Conservation (phyloP, 2,888 invertebrate genomes). For the Latrodectus elegans region DNA sequence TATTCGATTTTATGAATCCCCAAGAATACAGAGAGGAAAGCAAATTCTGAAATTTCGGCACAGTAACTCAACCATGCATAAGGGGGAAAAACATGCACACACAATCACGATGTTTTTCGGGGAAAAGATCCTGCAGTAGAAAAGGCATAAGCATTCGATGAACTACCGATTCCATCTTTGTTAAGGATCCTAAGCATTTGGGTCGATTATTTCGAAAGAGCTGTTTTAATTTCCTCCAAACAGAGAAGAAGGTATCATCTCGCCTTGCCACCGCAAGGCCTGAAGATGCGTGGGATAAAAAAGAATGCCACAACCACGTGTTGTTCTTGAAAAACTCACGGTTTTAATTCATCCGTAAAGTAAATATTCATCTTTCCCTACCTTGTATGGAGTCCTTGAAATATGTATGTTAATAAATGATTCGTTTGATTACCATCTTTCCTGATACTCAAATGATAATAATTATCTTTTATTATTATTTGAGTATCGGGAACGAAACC, state of each 20-base stretch:
- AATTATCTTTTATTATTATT: too few species aligned
- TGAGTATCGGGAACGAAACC: too few species aligned
- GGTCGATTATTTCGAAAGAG: constrained; percentile 26
- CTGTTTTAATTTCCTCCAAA: background rate
- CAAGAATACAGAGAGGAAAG: too few species aligned
- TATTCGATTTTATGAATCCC: too few species aligned
- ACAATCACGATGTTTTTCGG: background rate
- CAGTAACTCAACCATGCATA: background rate
- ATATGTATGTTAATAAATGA: too few species aligned
- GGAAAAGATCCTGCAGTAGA: background rate
- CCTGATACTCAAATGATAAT: too few species aligned
- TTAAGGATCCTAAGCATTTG: constrained; percentile 4
- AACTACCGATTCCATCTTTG: background rate
- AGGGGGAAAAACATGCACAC: constrained; percentile 2
- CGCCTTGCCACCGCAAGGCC: background rate
- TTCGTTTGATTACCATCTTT: too few species aligned
- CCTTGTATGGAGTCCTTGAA: too few species aligned
- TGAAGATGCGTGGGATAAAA: background rate
- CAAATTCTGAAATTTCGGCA: background rate
- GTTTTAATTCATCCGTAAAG: background rate
- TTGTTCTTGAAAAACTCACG: background rate
- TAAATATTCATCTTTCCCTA: too few species aligned
- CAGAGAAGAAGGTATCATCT: background rate
- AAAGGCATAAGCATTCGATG: background rate
- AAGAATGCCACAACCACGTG: background rate